Base-by-base conservation (phyloP, 2,888 invertebrate genomes). In the Sesamia inferens region DNA sequence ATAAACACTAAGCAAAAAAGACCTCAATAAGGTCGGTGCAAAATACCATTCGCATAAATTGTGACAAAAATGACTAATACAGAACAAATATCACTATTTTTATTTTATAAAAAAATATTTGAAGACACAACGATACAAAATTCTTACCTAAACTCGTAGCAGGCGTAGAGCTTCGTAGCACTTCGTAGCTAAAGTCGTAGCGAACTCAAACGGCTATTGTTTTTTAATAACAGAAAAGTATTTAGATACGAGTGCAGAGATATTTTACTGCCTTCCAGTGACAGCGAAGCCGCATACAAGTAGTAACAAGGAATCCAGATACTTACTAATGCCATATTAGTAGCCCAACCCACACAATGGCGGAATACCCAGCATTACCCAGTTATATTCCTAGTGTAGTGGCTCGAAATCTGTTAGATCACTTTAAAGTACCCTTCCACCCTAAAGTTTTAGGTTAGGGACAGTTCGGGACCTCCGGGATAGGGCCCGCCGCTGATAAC, bases 401-500 rank as follows among this genome's bases (percentile, higher is more conserved):
- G 88, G 87, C 86, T 89, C 88, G 88, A 90, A 91, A 92, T 92
- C 92, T 91, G 92, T 92, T 91, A 91, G 91, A 92, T 92, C 92
- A 90, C 91, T 90, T 90, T 89, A 90, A 89, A 91, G 88, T 88
- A 88, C 89, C 88, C 88, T 88, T 88, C 84, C 81, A 90, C 91
- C 92, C 90, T 81, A 92, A 92, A 92, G 91, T 92, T 92, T 91
- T 88, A 89, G 92, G 91, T 88, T 87, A 84, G 87, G 88, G 84
- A 87, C 87, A 84, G 83, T 85, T 85, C 78, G 84, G 87, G 88
- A 88, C 85, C 88, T 88, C 82, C 83, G 87, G 85, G 75, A 85
- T 81, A 79, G 87, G 86, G 79, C 75, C 77, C 74, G 71, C 78
- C 71, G 68, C 90, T 88, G 90, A 89, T 89, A 88, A 89, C 90